phyloP scores from a whole-genome alignment of 2,797 vertebrate genomes.

The Luscinia luscinia region DNA sequence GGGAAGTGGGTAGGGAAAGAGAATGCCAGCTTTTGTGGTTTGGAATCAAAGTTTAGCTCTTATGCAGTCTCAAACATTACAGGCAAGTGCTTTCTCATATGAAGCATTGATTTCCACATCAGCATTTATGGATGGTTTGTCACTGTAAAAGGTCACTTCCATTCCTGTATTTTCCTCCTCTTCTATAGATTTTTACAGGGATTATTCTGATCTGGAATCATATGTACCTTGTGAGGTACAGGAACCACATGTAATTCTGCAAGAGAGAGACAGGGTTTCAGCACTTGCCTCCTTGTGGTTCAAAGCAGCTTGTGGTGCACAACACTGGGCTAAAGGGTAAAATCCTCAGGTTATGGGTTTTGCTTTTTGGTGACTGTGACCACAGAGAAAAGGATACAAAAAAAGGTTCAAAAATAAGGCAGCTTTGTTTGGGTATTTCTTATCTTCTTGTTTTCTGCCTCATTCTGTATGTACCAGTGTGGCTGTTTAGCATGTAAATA shows the following conservation, averaged over 20 bases:
- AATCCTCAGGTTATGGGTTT: rapidly evolving
- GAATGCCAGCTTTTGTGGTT: background rate
- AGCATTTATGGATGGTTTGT: background rate
- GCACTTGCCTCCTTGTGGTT: background rate
- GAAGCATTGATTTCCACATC: background rate
- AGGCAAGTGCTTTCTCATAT: background rate
- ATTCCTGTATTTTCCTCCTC: background rate
- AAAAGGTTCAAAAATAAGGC: background rate
- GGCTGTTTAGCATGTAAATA: background rate
- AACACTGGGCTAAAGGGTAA: background rate
- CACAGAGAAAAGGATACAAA: background rate
- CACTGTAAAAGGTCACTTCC: background rate
- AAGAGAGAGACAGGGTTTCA: background rate
- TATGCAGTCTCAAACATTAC: background rate
- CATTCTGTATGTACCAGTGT: background rate
- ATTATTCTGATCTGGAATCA: background rate
- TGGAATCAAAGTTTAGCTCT: background rate
- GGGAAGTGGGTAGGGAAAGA: background rate
- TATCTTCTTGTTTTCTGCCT: background rate
- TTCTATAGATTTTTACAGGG: background rate
- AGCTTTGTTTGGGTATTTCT: background rate
- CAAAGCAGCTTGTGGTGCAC: background rate
- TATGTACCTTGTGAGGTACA: background rate
- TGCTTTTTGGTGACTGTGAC: background rate
- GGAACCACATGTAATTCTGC: background rate